Evolutionary conservation across 2,888 invertebrate genomes (phyloP).

Genomic region (Leuctra nigra): DNA sequence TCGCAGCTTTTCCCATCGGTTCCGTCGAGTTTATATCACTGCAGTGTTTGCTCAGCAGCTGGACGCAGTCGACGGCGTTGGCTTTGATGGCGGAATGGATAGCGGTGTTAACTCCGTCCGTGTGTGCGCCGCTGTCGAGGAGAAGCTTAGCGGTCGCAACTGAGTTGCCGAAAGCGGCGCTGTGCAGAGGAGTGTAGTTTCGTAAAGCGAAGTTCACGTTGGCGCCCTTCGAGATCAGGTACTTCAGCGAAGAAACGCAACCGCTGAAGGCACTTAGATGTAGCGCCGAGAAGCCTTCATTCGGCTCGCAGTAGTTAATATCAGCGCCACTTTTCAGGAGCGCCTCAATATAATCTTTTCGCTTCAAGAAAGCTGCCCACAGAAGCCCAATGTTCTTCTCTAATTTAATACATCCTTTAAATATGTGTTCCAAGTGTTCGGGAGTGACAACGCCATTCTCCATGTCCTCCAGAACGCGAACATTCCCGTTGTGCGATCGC

Average conservation of each 20-base stretch:
- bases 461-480: conserved; percentile 64
- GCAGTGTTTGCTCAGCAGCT: conserved; percentile 66
- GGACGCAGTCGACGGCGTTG: conserved; percentile 73
- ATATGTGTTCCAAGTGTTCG: no score
- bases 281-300: conserved; percentile 59
- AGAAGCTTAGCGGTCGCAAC: conserved; percentile 72
- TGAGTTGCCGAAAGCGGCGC: conserved; percentile 83
- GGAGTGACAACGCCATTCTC: conserved; percentile 58
- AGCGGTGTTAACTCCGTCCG: conserved; percentile 54
- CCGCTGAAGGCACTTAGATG: conserved; percentile 75
- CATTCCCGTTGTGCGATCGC: conserved; percentile 57
- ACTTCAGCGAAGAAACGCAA: conserved; percentile 62
- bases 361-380: conserved; percentile 67
- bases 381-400: conserved; percentile 66
- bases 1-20: conserved; percentile 63
- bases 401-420: no score
- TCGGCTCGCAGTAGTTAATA: conserved; percentile 60
- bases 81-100: conserved; percentile 81
- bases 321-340: conserved; percentile 63
- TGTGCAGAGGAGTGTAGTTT: conserved; percentile 77
- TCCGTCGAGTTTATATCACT: conserved; percentile 70
- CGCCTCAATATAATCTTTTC: conserved; percentile 56
- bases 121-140: conserved; percentile 61
- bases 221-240: conserved; percentile 59
- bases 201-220: conserved; percentile 63